Conservation (phyloP, 2,113 vertebrate species). For the Pipra filicauda region DNA sequence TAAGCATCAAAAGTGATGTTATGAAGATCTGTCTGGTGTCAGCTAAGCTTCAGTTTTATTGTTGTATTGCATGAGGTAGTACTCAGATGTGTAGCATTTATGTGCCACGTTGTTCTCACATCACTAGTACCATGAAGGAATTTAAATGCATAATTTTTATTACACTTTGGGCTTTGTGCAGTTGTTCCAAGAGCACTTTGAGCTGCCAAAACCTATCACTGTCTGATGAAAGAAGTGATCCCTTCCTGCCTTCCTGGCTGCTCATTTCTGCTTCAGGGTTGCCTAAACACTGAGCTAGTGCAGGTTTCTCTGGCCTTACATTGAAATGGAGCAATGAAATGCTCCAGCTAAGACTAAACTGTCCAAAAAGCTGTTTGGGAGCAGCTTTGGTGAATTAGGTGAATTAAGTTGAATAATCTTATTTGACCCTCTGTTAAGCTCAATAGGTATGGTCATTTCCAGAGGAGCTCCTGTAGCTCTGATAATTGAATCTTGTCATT, state of each 20-base stretch:
- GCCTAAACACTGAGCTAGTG: background rate
- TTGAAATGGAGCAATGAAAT: background rate
- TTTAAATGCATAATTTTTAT: background rate
- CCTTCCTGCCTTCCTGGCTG: background rate
- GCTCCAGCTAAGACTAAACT: background rate
- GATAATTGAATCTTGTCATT: background rate
- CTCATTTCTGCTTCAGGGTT: background rate
- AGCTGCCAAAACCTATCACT: background rate
- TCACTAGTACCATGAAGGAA: background rate
- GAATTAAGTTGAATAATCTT: background rate
- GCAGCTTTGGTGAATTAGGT: background rate
- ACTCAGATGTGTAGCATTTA: background rate
- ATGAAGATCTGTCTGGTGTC: background rate
- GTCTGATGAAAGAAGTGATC: background rate
- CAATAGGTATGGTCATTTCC: background rate
- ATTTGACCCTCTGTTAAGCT: background rate
- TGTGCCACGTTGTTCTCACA: background rate
- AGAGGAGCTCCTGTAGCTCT: background rate
- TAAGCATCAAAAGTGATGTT: background rate
- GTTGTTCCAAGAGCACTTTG: background rate
- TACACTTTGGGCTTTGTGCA: background rate
- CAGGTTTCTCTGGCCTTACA: background rate
- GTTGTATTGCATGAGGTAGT: accelerated
- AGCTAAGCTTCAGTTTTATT: background rate
- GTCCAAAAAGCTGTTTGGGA: background rate